Percentiles rank a stretch among this genome's conserved stretches.
These are phyloP conservation scores for Phocoena phocoena DNA, from an alignment of 2,113 vertebrate genomes.

Conservation along the genomic window DNA sequence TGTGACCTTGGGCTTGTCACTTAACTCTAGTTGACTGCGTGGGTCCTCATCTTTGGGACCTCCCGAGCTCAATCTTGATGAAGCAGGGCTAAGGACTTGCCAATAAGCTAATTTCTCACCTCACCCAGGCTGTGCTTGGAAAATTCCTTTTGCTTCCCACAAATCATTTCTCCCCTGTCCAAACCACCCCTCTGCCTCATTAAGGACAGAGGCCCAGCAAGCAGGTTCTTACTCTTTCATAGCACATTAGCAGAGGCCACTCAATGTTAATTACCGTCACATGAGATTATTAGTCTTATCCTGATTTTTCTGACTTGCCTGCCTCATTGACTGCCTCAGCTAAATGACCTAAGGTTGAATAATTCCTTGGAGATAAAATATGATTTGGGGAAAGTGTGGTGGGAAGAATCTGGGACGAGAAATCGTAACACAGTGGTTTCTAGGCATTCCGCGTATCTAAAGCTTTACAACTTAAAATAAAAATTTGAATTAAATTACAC, in stretches of 20 bases:
- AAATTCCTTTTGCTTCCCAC: constrained; percentile 38
- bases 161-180: neutral
- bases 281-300: neutral
- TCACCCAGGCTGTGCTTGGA: constrained; percentile 3
- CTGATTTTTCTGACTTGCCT: neutral
- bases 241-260: constrained; percentile 38
- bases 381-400: neutral
- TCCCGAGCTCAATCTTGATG: neutral
- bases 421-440: neutral
- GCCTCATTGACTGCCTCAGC: constrained; percentile 53
- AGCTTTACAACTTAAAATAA: constrained; percentile 42
- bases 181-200: neutral
- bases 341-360: constrained; percentile 26
- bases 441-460: neutral
- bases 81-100: constrained; percentile 19
- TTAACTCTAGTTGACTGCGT: neutral
- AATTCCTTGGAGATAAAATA: constrained; percentile 14
- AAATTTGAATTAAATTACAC: neutral
- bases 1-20: constrained; percentile 58
- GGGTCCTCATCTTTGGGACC: constrained; percentile 24
- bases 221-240: neutral
- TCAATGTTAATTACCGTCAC: constrained; percentile 40
- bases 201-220: neutral
- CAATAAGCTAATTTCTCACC: neutral
- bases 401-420: neutral